These are phyloP conservation scores for Asteroscopus sphinx DNA, from an alignment of 2,888 invertebrate species.

Conservation along the genomic window DNA sequence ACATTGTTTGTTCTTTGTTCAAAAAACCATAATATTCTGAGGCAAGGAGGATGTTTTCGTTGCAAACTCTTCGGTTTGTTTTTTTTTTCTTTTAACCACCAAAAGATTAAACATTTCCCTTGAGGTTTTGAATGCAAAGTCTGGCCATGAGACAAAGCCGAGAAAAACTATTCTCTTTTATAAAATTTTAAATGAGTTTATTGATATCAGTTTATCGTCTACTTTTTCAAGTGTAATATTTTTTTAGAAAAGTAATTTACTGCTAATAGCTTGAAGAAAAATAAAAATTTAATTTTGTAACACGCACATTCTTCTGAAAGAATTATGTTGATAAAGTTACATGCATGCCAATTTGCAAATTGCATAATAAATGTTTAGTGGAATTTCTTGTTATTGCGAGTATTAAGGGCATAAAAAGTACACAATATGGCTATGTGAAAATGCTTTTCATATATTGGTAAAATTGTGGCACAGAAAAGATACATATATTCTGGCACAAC, in stretches of 20 bases:
- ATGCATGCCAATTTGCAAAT: neutral
- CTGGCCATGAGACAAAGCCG: constrained; percentile 5
- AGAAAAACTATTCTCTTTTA: constrained; percentile 2
- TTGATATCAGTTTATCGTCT: constrained; percentile 1
- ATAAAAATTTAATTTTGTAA: neutral
- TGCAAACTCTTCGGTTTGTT: constrained; percentile 23
- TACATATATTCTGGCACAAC: too few species aligned
- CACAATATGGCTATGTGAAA: neutral
- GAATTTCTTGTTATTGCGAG: neutral
- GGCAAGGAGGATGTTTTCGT: constrained; percentile 19
- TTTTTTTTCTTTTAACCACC: constrained; percentile 37
- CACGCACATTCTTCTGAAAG: neutral
- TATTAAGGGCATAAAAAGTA: neutral
- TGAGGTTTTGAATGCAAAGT: constrained; percentile 22
- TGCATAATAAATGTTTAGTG: neutral
- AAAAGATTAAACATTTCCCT: constrained; percentile 46
- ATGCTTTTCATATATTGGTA: too few species aligned
- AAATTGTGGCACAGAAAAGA: too few species aligned
- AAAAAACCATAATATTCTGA: constrained; percentile 30
- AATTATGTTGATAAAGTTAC: neutral
- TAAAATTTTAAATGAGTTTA: constrained; percentile 5
- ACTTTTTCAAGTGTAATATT: neutral
- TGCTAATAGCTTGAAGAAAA: neutral
- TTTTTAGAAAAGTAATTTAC: neutral
- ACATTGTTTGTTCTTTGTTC: constrained; percentile 40